phyloP scores from a whole-genome alignment of 2,888 invertebrate species.

The Eretmocerus hayati region DNA sequence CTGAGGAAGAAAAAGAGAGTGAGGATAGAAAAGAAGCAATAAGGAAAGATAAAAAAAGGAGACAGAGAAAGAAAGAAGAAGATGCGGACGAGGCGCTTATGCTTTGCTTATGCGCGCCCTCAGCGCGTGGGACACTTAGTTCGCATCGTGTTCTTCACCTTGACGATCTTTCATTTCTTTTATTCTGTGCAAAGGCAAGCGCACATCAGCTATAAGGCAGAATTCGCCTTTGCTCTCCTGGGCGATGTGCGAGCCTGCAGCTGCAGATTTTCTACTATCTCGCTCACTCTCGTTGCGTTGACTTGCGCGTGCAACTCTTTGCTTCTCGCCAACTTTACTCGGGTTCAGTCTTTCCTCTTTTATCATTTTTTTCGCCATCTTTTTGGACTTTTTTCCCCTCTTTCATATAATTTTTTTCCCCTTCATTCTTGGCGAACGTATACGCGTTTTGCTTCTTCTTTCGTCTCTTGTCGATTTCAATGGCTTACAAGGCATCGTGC shows the following conservation, averaged over 20 bases:
- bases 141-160: slow-evolving; percentile 21
- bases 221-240: slow-evolving; percentile 13
- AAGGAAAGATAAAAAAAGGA: slow-evolving; percentile 10
- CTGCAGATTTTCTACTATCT: slow-evolving; percentile 13
- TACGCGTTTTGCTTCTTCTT: background rate
- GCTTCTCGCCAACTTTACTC: slow-evolving; percentile 3
- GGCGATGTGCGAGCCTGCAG: slow-evolving; percentile 8
- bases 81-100: slow-evolving; percentile 15
- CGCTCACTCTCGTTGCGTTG: slow-evolving; percentile 5
- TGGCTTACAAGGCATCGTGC: background rate
- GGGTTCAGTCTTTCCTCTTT: background rate
- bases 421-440: slow-evolving; percentile 14
- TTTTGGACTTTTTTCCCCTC: slow-evolving; percentile 5
- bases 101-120: slow-evolving; percentile 4
- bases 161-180: slow-evolving; percentile 24
- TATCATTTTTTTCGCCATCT: slow-evolving; percentile 8
- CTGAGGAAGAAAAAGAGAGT: slow-evolving; percentile 19
- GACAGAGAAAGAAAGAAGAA: slow-evolving; percentile 21
- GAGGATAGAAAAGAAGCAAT: slow-evolving; percentile 22
- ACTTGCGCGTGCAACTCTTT: slow-evolving; percentile 4
- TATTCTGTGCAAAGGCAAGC: slow-evolving; percentile 9
- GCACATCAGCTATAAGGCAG: slow-evolving; percentile 4
- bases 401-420: slow-evolving; percentile 18
- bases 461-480: slow-evolving; percentile 12
- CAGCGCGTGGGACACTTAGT: slow-evolving; percentile 21